Conservation (phyloP, 64 coral and sea anemone species). For the Stylophora pistillata region DNA sequence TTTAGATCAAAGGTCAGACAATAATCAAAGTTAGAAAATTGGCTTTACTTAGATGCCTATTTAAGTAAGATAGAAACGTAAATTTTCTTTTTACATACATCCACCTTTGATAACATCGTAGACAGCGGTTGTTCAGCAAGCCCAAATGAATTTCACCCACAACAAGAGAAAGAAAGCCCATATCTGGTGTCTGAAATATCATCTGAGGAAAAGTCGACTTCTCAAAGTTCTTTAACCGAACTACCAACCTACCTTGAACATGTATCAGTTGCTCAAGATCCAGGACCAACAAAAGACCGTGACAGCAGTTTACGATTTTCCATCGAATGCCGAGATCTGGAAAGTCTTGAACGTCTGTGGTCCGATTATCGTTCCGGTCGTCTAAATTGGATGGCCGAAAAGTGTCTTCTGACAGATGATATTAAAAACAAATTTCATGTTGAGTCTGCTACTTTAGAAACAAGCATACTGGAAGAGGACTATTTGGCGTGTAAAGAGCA, state of each 20-base stretch:
- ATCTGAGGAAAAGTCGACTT: not conserved
- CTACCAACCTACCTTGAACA: no score
- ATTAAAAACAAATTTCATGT: not conserved
- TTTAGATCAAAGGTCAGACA: no score
- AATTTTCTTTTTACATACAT: no score
- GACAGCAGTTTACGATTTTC: not conserved
- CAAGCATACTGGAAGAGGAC: not conserved
- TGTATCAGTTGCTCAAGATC: not conserved
- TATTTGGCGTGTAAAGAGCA: not conserved
- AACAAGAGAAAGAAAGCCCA: no score
- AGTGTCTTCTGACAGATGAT: not conserved
- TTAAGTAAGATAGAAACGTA: no score
- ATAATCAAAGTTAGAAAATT: no score
- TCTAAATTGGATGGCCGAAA: not conserved
- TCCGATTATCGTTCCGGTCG: conserved; percentile 2
- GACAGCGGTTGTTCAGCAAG: no score
- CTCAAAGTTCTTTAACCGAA: no score
- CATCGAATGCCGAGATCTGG: not conserved
- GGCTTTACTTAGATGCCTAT: no score
- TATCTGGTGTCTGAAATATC: not conserved
- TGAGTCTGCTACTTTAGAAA: not conserved
- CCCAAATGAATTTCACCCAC: no score
- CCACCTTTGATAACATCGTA: no score
- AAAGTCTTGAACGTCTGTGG: conserved; percentile 10
- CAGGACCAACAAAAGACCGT: not conserved